These are phyloP conservation scores for Bombus pyrosoma DNA, from an alignment of 1,140 invertebrate genomes.

Conservation along the genomic window DNA sequence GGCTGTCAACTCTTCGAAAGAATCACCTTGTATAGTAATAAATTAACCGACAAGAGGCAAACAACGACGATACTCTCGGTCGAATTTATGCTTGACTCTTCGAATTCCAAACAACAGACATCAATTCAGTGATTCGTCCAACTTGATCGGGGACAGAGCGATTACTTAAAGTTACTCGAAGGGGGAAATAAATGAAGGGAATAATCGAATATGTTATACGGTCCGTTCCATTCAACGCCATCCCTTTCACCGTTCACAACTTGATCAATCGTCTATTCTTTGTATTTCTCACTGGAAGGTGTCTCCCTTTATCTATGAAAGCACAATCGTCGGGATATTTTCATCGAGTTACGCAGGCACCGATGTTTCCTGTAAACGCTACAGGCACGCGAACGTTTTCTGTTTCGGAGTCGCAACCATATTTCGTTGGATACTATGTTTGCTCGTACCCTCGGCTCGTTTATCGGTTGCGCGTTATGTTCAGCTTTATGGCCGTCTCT, in stretches of 20 bases:
- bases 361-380: too few species aligned
- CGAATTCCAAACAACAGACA: neutral
- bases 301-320: neutral
- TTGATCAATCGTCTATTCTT: neutral
- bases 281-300: neutral
- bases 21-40: conserved; percentile 7
- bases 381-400: neutral
- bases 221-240: neutral
- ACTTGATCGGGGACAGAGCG: neutral
- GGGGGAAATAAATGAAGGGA: neutral
- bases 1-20: conserved; percentile 27
- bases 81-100: neutral
- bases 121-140: neutral
- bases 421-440: conserved; percentile 17
- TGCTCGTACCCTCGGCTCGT: conserved; percentile 16
- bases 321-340: conserved; percentile 8
- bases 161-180: neutral
- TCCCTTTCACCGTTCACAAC: neutral
- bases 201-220: neutral
- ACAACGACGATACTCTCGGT: neutral
- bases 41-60: neutral
- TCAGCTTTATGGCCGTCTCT: conserved; percentile 34
- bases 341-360: neutral
- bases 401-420: neutral
- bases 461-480: conserved; percentile 42